Percentiles rank a stretch among this genome's conserved stretches.
Evolutionary conservation across 2,797 vertebrate genomes (phyloP).

Genomic region (Pseudochirops corinnae): DNA sequence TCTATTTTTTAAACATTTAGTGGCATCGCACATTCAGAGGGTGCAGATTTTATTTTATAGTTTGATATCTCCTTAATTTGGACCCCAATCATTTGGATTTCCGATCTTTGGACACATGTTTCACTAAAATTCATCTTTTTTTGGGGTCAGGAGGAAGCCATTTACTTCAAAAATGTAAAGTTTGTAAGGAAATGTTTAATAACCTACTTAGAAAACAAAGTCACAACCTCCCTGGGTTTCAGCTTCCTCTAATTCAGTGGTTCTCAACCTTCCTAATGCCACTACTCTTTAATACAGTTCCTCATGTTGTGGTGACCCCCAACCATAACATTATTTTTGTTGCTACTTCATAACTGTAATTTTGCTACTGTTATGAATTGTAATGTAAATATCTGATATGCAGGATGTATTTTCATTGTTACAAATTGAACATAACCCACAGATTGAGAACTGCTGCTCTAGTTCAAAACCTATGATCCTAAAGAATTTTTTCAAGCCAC

Average conservation of each 20-base stretch:
- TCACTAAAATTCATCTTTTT: constrained; percentile 65
- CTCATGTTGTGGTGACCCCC: too few species aligned
- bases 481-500: neutral
- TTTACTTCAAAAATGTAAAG: neutral
- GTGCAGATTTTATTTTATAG: constrained; percentile 21
- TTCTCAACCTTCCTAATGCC: too few species aligned
- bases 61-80: constrained; percentile 52
- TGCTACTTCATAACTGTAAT: too few species aligned
- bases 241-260: constrained; percentile 44
- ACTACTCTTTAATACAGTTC: too few species aligned
- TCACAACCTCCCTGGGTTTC: neutral
- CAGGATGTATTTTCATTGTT: too few species aligned
- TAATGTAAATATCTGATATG: too few species aligned
- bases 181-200: constrained; percentile 68
- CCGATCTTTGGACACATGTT: constrained; percentile 26
- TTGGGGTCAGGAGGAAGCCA: neutral
- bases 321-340: too few species aligned
- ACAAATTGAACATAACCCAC: too few species aligned
- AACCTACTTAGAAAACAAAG: constrained; percentile 62
- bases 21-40: neutral
- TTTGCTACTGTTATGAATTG: too few species aligned
- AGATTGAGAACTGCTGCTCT: too few species aligned
- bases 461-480: constrained; percentile 56
- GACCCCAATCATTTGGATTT: constrained; percentile 14
- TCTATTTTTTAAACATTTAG: neutral